phyloP scores from a whole-genome alignment of 2,888 invertebrate species.

The Apodemia zela region DNA sequence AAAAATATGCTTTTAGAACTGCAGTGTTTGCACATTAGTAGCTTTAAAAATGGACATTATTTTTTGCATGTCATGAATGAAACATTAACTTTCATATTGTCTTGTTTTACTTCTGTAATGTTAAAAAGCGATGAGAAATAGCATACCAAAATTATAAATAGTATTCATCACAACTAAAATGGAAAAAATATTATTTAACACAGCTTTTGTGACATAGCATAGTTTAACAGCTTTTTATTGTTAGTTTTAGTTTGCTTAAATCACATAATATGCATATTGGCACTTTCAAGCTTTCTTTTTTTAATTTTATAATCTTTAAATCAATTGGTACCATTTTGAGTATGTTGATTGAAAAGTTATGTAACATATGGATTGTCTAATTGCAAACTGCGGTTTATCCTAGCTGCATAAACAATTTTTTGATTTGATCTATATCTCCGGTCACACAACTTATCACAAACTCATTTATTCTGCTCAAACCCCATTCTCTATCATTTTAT shows the following conservation, averaged over 20 bases:
- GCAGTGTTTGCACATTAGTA: neutral
- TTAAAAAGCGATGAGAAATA: slow-evolving; percentile 31
- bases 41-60: neutral
- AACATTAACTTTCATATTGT: neutral
- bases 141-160: slow-evolving; percentile 29
- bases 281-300: slow-evolving; percentile 15
- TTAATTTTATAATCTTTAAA: neutral
- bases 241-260: slow-evolving; percentile 17
- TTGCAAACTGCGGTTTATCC: slow-evolving; percentile 3
- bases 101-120: neutral
- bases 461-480: slow-evolving; percentile 78
- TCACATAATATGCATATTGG: slow-evolving; percentile 17
- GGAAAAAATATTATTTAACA: slow-evolving; percentile 21
- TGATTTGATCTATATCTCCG: slow-evolving; percentile 1
- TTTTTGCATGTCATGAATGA: neutral
- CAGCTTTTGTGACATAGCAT: slow-evolving; percentile 19
- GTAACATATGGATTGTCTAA: neutral
- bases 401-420: neutral
- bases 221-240: slow-evolving; percentile 3
- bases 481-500: slow-evolving; percentile 69
- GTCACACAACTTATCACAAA: slow-evolving; percentile 40
- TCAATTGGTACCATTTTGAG: neutral
- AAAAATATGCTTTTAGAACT: neutral
- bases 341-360: neutral
- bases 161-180: neutral